These are phyloP conservation scores for Ryuthela nishihirai DNA, from an alignment of 2,888 invertebrate species.

Conservation along the genomic window DNA sequence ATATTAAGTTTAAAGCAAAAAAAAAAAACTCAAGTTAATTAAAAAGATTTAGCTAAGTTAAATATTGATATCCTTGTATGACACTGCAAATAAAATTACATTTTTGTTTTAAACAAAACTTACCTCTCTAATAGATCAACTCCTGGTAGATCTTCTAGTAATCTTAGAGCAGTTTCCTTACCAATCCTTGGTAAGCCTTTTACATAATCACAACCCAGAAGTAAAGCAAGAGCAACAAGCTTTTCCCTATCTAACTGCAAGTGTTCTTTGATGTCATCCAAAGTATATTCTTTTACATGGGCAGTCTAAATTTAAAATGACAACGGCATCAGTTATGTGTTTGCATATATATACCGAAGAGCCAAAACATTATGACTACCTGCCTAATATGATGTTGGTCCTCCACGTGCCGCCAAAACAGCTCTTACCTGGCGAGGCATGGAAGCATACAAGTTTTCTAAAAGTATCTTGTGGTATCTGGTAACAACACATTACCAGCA, in stretches of 20 bases:
- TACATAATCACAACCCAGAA: constrained; percentile 85
- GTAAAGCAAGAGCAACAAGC: constrained; percentile 74
- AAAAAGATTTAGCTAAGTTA: background rate
- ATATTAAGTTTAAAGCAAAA: background rate
- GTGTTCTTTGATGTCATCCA: constrained; percentile 61
- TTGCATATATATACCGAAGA: too few species aligned
- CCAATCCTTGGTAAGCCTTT: constrained; percentile 72
- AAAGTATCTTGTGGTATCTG: too few species aligned
- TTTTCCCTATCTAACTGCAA: constrained; percentile 75
- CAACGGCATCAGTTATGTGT: too few species aligned
- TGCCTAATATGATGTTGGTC: too few species aligned
- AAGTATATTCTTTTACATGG: constrained; percentile 60
- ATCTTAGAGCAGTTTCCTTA: constrained; percentile 67
- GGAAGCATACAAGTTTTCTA: too few species aligned
- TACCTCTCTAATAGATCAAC: constrained; percentile 31
- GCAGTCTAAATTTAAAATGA: constrained; percentile 59
- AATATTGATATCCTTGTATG: background rate
- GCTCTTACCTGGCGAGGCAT: too few species aligned
- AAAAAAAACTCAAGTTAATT: background rate
- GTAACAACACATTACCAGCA: too few species aligned
- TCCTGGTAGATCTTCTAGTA: constrained; percentile 52
- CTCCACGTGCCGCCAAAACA: too few species aligned
- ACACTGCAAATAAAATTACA: too few species aligned
- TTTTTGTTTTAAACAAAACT: background rate
- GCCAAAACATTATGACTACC: too few species aligned